phyloP scores from a whole-genome alignment of 2,113 vertebrate genomes.

The Rhadina sibilatrix region DNA sequence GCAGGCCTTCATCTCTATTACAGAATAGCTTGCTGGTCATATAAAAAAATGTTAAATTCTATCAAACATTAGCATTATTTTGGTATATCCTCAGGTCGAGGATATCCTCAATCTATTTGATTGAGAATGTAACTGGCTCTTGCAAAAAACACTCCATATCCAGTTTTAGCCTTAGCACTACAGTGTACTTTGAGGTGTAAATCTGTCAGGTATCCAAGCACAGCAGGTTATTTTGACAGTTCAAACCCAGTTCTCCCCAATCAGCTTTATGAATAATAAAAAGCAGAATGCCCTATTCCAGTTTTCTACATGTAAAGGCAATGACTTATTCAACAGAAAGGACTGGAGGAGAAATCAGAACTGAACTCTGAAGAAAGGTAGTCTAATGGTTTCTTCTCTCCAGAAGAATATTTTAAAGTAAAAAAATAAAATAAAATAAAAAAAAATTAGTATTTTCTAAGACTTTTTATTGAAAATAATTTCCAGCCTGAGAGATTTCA shows the following conservation, averaged over 20 bases:
- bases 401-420: not conserved
- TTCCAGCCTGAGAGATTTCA: not conserved
- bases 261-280: constrained; percentile 10
- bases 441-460: not conserved
- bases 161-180: constrained; percentile 35
- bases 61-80: not conserved
- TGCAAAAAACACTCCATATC: not conserved
- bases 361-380: not conserved
- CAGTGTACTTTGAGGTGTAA: constrained; percentile 24
- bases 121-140: not conserved
- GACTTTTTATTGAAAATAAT: not conserved
- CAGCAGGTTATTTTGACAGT: constrained; percentile 7
- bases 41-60: constrained; percentile 7
- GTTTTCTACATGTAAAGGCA: not conserved
- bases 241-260: not conserved
- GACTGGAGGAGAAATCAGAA: not conserved
- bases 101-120: constrained; percentile 1
- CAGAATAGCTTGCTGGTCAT: not conserved
- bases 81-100: not conserved
- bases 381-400: not conserved
- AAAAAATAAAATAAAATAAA: not conserved
- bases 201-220: constrained; percentile 38
- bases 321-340: not conserved
- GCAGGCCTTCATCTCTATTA: not conserved
- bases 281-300: not conserved